Conservation (phyloP, 2,797 vertebrate genomes). For the Holocentrus rufus region DNA sequence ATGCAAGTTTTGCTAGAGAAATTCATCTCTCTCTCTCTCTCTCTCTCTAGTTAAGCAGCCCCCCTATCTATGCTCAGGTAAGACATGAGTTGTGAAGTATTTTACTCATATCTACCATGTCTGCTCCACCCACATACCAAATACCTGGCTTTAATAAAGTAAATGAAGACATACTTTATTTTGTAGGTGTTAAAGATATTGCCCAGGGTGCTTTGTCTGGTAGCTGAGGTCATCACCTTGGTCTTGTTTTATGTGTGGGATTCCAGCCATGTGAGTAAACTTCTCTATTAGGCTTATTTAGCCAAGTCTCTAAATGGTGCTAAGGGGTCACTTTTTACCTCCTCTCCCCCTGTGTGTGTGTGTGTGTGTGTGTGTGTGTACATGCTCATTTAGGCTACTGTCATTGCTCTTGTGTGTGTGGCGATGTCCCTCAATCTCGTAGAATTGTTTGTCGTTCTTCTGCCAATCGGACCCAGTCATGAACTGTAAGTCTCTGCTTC, state of each 20-base stretch:
- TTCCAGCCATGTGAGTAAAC: slow-evolving; percentile 30
- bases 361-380: slow-evolving; percentile 21
- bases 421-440: slow-evolving; percentile 16
- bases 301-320: neutral
- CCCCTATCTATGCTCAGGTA: neutral
- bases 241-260: neutral
- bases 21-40: too few species aligned
- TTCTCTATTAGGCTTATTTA: neutral
- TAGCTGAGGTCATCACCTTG: neutral
- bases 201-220: neutral
- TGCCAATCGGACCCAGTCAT: slow-evolving; percentile 58
- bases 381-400: slow-evolving; percentile 30
- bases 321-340: neutral
- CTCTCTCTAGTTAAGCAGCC: neutral
- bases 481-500: slow-evolving; percentile 62
- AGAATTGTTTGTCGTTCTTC: slow-evolving; percentile 16
- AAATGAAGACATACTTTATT: neutral
- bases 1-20: too few species aligned
- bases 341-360: neutral
- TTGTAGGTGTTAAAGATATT: slow-evolving; percentile 12
- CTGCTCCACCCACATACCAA: neutral
- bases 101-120: too few species aligned
- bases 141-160: neutral
- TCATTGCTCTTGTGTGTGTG: slow-evolving; percentile 32
- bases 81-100: neutral